These are phyloP conservation scores for Fissipunctia ypsillon DNA, from an alignment of 2,888 invertebrate species.

Conservation along the genomic window DNA sequence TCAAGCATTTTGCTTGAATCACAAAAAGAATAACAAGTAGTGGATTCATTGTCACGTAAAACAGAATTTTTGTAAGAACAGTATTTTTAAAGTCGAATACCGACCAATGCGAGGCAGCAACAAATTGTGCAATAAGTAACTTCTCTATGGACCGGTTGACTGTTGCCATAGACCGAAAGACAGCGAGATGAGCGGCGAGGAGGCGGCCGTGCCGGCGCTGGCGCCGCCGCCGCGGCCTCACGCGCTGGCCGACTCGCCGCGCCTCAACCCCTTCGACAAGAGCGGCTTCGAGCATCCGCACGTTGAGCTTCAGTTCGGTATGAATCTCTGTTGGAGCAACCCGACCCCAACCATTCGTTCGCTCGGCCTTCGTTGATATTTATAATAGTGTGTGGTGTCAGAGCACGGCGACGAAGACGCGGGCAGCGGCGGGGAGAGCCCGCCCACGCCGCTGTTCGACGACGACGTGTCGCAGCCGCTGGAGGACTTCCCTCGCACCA, in stretches of 20 bases:
- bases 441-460: slow-evolving; percentile 98
- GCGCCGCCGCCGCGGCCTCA: slow-evolving; percentile 93
- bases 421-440: slow-evolving; percentile 92
- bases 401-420: slow-evolving; percentile 68
- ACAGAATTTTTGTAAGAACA: neutral
- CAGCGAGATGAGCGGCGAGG: slow-evolving; percentile 73
- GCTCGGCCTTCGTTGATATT: neutral
- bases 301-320: slow-evolving; percentile 70
- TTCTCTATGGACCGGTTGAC: neutral
- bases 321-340: slow-evolving; percentile 4
- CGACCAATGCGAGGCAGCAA: neutral
- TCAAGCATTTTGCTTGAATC: neutral
- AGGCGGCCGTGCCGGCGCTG: slow-evolving; percentile 91
- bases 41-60: neutral
- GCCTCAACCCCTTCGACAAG: slow-evolving; percentile 95
- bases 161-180: slow-evolving; percentile 88
- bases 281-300: slow-evolving; percentile 84
- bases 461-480: slow-evolving; percentile 98
- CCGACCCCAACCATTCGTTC: neutral
- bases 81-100: neutral
- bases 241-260: slow-evolving; percentile 90
- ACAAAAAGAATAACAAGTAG: too few relatives aligned
- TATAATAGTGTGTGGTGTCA: slow-evolving; percentile 20
- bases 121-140: neutral
- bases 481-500: slow-evolving; percentile 96